Percentiles rank a stretch among this genome's conserved stretches.
These are phyloP conservation scores for Rhagophthalmus giganteus DNA, from an alignment of 2,888 invertebrate species.

Conservation along the genomic window DNA sequence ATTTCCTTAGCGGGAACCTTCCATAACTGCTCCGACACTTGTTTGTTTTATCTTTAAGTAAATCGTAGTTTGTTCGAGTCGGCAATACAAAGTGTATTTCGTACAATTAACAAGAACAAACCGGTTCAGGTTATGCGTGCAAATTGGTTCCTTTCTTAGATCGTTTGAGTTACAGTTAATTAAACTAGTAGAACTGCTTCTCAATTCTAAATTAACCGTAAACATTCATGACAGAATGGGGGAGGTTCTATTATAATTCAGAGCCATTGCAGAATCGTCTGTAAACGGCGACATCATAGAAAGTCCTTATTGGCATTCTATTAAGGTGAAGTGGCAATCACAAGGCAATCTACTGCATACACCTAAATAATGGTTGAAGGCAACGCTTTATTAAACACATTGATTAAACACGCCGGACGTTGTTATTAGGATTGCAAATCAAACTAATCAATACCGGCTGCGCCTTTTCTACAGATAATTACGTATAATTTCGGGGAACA, in stretches of 20 bases:
- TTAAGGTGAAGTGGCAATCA: constrained; percentile 37
- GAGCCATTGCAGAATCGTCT: constrained; percentile 34
- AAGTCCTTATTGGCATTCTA: constrained; percentile 40
- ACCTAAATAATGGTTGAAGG: constrained; percentile 36
- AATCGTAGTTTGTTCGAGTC: no score
- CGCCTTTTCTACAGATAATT: no score
- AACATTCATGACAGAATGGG: constrained; percentile 30
- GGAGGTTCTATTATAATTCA: constrained; percentile 24
- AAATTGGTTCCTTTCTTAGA: constrained; percentile 23
- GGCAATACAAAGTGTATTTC: not conserved
- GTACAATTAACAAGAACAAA: not conserved
- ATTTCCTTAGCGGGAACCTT: no score
- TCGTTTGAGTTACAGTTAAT: constrained; percentile 25
- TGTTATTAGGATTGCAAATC: constrained; percentile 6
- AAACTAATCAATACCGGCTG: not conserved
- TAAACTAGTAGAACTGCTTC: constrained; percentile 25
- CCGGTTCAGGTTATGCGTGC: not conserved
- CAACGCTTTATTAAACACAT: constrained; percentile 14
- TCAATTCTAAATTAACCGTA: constrained; percentile 26
- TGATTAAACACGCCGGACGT: constrained; percentile 7
- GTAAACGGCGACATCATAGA: constrained; percentile 33
- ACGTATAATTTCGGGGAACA: no score
- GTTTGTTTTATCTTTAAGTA: no score
- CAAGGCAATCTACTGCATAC: constrained; percentile 39
- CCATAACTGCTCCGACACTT: no score